These are phyloP conservation scores for Misgurnus mizolepis DNA, from an alignment of 2,113 vertebrate species.

Conservation along the genomic window DNA sequence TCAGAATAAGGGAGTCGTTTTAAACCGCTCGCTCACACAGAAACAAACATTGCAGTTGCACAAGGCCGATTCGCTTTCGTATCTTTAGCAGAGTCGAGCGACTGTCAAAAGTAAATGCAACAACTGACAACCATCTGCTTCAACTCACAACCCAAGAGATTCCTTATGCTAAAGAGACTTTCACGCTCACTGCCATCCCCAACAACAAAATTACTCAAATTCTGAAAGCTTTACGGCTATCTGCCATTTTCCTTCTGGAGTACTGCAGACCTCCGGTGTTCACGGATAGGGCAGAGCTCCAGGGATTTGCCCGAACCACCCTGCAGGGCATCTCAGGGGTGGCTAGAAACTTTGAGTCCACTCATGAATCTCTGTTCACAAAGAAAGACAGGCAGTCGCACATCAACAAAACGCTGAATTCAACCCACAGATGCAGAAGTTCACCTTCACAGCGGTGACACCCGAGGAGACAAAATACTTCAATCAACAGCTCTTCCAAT, in stretches of 20 bases:
- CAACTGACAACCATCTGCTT: no score
- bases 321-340: not conserved
- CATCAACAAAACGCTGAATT: conserved; percentile 32
- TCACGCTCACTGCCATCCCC: no score
- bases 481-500: conserved; percentile 43
- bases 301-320: conserved; percentile 37
- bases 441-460: conserved; percentile 37
- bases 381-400: not conserved
- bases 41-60: conserved; percentile 57
- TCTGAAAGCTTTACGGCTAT: no score
- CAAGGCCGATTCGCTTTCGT: not conserved
- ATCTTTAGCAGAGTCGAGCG: not conserved
- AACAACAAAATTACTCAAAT: no score
- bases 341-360: not conserved
- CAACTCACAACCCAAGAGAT: not conserved
- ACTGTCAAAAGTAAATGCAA: conserved; percentile 39
- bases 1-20: conserved; percentile 26
- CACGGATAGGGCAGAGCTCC: not conserved
- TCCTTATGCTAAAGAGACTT: not conserved
- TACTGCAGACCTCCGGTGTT: conserved; percentile 63
- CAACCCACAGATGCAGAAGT: conserved; percentile 26
- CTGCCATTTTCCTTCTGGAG: conserved; percentile 64
- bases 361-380: conserved; percentile 10
- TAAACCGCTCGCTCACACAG: conserved; percentile 2
- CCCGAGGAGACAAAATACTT: conserved; percentile 43